Conservation (phyloP, 2,113 vertebrate genomes). For the Pogona vitticeps region DNA sequence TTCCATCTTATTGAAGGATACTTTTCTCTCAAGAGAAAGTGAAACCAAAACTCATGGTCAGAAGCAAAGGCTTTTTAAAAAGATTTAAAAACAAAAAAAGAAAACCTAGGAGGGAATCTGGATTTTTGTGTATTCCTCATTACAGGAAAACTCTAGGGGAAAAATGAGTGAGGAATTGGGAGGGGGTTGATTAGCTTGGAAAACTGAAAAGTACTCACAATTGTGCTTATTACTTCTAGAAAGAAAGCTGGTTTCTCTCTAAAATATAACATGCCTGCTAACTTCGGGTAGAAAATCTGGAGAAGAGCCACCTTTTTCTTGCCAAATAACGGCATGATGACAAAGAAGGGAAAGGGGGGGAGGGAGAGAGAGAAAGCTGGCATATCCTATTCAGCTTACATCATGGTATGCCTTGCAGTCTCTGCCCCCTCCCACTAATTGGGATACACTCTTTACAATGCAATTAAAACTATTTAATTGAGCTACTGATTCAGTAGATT, state of each 20-base stretch:
- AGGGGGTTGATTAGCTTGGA: background rate
- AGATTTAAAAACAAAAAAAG: background rate
- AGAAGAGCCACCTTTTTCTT: background rate
- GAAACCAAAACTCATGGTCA: background rate
- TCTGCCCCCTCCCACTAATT: background rate
- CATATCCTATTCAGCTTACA: background rate
- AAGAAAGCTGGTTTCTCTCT: background rate
- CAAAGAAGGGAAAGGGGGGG: background rate
- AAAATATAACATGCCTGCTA: background rate
- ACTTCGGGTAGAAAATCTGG: conserved; percentile 9
- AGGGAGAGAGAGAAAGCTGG: background rate
- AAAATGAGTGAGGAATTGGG: background rate
- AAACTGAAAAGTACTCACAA: background rate
- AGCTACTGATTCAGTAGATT: background rate
- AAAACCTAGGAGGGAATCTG: background rate
- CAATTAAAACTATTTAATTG: background rate
- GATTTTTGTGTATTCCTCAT: background rate
- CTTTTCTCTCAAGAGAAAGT: background rate
- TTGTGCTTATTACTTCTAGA: background rate
- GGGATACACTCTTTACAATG: background rate
- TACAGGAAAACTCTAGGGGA: background rate
- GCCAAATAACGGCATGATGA: conserved; percentile 1
- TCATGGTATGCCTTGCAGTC: background rate
- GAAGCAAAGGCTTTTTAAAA: background rate
- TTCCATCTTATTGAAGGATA: background rate